Conservation (phyloP, 1,140 invertebrate species). For the Drosophila santomea region DNA sequence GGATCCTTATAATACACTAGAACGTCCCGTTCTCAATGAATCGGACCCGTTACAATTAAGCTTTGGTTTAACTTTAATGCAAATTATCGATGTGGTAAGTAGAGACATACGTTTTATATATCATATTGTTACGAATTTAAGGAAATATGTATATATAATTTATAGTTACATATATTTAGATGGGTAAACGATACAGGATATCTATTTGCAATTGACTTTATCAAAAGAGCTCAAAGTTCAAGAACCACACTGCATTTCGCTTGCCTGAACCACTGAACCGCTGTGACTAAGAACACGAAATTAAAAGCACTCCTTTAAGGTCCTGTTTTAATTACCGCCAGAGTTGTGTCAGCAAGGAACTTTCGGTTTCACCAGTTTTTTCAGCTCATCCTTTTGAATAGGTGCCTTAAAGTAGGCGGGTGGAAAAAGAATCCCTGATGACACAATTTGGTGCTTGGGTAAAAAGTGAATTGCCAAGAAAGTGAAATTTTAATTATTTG, state of each 20-base stretch:
- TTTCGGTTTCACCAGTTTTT: constrained; percentile 27
- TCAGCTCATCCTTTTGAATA: constrained; percentile 1
- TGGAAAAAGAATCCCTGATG: constrained; percentile 60
- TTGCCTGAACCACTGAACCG: not conserved
- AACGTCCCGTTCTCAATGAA: constrained; percentile 98
- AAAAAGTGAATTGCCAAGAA: constrained; percentile 82
- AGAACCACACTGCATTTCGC: not conserved
- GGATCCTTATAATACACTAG: constrained; percentile 97
- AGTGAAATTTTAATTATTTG: constrained; percentile 84
- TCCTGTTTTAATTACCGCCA: not conserved
- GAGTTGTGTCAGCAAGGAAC: constrained; percentile 5
- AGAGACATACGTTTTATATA: not conserved
- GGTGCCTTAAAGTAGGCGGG: constrained; percentile 37
- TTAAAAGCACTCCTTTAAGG: constrained; percentile 7
- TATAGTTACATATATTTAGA: too few species aligned
- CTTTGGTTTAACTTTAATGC: constrained; percentile 99
- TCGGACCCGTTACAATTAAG: constrained; percentile 97
- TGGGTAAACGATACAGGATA: too few species aligned
- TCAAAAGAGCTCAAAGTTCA: too few species aligned
- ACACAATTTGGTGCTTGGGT: constrained; percentile 66
- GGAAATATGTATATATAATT: too few species aligned
- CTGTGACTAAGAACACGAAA: constrained; percentile 1
- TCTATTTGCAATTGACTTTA: too few species aligned
- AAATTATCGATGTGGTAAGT: constrained; percentile 99
- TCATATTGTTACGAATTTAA: not conserved